These are phyloP conservation scores for Trissolcus basalis DNA, from an alignment of 1,140 invertebrate genomes.

Conservation along the genomic window DNA sequence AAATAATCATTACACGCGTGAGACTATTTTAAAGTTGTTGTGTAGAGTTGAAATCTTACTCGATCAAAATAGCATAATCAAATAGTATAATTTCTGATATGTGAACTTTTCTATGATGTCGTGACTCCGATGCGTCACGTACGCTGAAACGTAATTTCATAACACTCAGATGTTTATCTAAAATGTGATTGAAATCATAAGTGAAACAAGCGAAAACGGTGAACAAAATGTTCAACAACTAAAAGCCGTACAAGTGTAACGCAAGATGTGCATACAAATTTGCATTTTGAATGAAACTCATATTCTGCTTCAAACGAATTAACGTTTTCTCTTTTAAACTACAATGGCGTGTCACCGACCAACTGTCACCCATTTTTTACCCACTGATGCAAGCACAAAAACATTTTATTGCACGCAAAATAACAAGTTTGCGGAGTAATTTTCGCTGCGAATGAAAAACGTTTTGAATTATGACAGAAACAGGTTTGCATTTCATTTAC, in stretches of 20 bases:
- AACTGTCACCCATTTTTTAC: background rate
- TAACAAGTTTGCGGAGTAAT: conserved; percentile 3
- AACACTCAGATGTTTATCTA: conserved; percentile 47
- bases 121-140: conserved; percentile 47
- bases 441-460: conserved; percentile 14
- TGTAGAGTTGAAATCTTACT: no score
- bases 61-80: conserved; percentile 20
- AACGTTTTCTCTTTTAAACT: conserved; percentile 4
- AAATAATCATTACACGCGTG: no score
- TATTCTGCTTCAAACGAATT: conserved; percentile 18
- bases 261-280: conserved; percentile 32
- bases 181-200: conserved; percentile 55
- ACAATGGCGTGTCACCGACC: background rate
- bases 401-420: conserved; percentile 5
- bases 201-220: conserved; percentile 21
- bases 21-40: no score
- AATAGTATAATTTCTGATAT: conserved; percentile 32
- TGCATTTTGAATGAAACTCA: conserved; percentile 25
- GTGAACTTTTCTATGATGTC: conserved; percentile 34
- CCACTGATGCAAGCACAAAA: background rate
- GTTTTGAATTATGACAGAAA: conserved; percentile 28
- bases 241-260: conserved; percentile 28
- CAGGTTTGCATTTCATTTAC: conserved; percentile 23
- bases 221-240: conserved; percentile 17
- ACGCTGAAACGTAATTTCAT: conserved; percentile 54